Conservation (phyloP, 2,888 invertebrate genomes). For the Brenthis daphne region DNA sequence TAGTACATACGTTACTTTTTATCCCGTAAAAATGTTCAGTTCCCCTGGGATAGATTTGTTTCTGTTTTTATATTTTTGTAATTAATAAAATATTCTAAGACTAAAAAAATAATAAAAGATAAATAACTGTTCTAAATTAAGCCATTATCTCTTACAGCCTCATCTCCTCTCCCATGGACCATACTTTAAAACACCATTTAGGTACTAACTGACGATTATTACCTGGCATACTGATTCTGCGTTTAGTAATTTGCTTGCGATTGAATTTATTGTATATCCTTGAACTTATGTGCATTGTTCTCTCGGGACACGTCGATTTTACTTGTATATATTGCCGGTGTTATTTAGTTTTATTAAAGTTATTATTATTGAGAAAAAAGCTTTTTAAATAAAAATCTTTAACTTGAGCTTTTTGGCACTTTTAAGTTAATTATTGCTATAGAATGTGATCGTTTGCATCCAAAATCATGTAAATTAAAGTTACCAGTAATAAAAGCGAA, state of each 20-base stretch:
- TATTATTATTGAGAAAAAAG: neutral
- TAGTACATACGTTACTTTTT: too few species aligned
- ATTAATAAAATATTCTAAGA: too few species aligned
- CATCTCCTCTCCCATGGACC: constrained; percentile 43
- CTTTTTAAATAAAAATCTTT: neutral
- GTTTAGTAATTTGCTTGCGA: constrained; percentile 70
- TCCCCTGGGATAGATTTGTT: too few species aligned
- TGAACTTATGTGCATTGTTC: constrained; percentile 39
- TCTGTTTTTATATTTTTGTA: too few species aligned
- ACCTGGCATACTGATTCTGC: constrained; percentile 70
- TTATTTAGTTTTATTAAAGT: constrained; percentile 2
- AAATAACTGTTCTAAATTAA: too few species aligned
- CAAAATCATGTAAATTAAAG: too few species aligned
- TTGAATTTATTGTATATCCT: constrained; percentile 34
- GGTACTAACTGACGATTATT: constrained; percentile 75
- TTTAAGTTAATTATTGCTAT: too few species aligned
- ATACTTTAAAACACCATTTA: constrained; percentile 59
- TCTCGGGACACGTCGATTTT: constrained; percentile 38
- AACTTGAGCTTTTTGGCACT: too few species aligned
- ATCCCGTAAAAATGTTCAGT: too few species aligned
- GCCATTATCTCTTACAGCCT: constrained; percentile 5
- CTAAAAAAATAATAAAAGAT: too few species aligned
- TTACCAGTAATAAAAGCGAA: too few species aligned
- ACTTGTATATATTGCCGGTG: constrained; percentile 1
- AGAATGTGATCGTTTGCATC: too few species aligned